Evolutionary conservation across 2,888 invertebrate genomes (phyloP).

Genomic region (Morinoia aosen): DNA sequence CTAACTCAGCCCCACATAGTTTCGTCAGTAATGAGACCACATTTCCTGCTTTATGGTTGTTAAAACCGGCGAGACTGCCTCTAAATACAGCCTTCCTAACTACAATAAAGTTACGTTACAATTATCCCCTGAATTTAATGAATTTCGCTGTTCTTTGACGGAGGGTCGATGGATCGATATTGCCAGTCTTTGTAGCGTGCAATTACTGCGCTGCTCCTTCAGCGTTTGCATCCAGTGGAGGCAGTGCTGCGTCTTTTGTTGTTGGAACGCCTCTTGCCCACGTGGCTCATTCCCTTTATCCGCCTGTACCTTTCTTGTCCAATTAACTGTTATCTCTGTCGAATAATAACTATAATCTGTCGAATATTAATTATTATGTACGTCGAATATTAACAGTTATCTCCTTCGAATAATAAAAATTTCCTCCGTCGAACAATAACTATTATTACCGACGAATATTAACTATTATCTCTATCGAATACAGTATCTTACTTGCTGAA

Average conservation of each 20-base stretch:
- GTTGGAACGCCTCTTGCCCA: no score
- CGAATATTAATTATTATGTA: not conserved
- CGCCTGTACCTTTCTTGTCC: not conserved
- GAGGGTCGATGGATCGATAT: not conserved
- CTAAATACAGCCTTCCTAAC: not conserved
- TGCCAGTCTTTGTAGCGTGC: not conserved
- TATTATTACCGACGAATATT: no score
- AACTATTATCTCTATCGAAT: no score
- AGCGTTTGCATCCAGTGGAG: not conserved
- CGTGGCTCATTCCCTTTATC: not conserved
- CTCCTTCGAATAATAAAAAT: not conserved
- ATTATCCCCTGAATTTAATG: constrained; percentile 35
- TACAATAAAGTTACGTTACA: not conserved
- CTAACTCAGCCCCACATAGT: not conserved
- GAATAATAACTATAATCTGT: not conserved
- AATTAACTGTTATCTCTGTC: not conserved
- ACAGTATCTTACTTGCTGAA: no score
- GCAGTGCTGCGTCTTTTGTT: not conserved
- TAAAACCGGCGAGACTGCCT: not conserved
- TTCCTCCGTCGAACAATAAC: not conserved
- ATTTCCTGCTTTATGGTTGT: not conserved
- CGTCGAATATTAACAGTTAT: not conserved
- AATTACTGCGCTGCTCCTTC: not conserved
- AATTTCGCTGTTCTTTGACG: constrained; percentile 12
- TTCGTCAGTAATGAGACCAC: not conserved